Base-by-base conservation (phyloP, 1,140 invertebrate species). In the Hesperophylax magnus region DNA sequence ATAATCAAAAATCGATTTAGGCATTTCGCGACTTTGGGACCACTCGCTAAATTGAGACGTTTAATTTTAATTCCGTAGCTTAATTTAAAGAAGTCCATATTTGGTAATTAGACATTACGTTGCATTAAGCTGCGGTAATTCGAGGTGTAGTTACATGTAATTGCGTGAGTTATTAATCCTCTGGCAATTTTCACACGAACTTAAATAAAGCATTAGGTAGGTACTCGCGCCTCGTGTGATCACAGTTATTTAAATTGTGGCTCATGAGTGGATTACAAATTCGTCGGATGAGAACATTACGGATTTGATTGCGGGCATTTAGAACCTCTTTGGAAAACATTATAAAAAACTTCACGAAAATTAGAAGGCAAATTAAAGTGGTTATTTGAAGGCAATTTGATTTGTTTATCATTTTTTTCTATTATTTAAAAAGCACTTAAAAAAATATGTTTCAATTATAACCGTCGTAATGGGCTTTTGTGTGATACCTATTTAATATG, bases 1-100 rank as follows among this genome's bases (percentile, higher is more conserved):
- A 71, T 63, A 77, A 82, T 82, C 80, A 82, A 82, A 82, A 82
- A 82, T 71, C 77, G 76, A 78, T 82, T 82, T 82, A 54, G 76
- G 39, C 53, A 61, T 72, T 61, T 63, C 56, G 39, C 60, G 60
- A 72, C 65, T 77, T 22, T 39, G 24, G 58, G 75, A 60, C 52
- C 54, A 53, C 22, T 56, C 34, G 27, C 34, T 63, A 75, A 82
- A 82, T 82, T 82, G 69, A 82, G 80, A 82, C 69, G 76, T 82
- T 82, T 82, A 78, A 74, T 72, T 72, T 53, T 14, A 54, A 27
- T 34, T 72, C 52, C 18, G 39, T 27, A 52, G 27, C 69, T 22
- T 52, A n/a, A 53, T 54, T 27, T 72, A 27, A 54, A 54, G 39
- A 22, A 8, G 39, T 18, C 69, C 20, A 22, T 8, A 47, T 20